Evolutionary conservation across 2,888 invertebrate genomes (phyloP), one percentile per base, ranked within the genome.

Genomic region (Cotesia congregata): DNA sequence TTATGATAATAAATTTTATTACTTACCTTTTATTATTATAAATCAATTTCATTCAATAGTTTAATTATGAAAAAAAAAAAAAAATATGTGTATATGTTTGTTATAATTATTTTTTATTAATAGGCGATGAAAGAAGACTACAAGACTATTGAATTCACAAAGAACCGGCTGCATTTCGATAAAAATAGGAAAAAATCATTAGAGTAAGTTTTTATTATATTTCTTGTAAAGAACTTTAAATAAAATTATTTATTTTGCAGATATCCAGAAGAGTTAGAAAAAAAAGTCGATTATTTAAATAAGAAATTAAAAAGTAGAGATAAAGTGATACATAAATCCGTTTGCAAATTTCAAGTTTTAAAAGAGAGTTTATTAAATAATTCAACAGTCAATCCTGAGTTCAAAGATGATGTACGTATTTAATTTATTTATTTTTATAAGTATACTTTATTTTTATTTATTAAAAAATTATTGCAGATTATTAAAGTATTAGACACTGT

Each of bases 301-400:
- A 82, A 81, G 72, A 81, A 86, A 77, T 77, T 86, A 71, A 59
- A 74, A 61, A 15, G 74, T 12, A 86, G 85, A 76, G 86, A 88
- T 71, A 83, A 84, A 65, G 82, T 82, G 30, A 80, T 84, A 75
- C 81, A 83, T 20, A 82, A 80, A 74, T 84, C 80, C 62, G 80
- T 80, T 65, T 81, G 79, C 62, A 84, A 83, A 82, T 78, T 85
- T 65, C 82, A 84, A 75, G 81, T 79, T 74, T 77, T 87, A 76
- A 82, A 78, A 79, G 80, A 86, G 50, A 84, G 80, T 78, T 77
- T 84, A 12, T 84, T 80, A 40, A 81, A 78, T 77, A 80, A 74
- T 78, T 79, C 81, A 20, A 78, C 72, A 76, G 71, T 74, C 2
- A 73, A 65, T 74, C 74, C 73, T 67, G 81, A 82, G 64, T 67